Evolutionary conservation across 2,797 vertebrate genomes (phyloP).

Genomic region (Squalus acanthias): DNA sequence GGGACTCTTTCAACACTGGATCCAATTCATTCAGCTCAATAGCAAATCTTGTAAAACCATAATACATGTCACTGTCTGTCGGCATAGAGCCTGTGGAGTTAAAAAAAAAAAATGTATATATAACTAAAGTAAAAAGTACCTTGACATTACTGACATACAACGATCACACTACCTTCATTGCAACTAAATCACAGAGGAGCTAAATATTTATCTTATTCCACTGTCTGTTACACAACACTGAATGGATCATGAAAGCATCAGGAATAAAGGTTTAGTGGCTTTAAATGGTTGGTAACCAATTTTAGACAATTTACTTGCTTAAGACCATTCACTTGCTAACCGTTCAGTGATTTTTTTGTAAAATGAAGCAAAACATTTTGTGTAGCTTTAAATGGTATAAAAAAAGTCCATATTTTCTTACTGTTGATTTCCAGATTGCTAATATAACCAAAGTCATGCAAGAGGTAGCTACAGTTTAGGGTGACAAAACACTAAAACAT

Average conservation of each 20-base stretch:
- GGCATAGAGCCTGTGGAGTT: constrained; percentile 84
- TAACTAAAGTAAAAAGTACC: neutral
- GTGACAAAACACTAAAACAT: neutral
- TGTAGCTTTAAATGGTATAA: neutral
- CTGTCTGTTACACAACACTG: neutral
- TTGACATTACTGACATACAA: neutral
- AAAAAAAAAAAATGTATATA: neutral
- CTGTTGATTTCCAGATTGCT: neutral
- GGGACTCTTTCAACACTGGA: constrained; percentile 83
- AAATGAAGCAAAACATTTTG: neutral
- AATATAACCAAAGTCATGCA: neutral
- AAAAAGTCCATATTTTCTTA: neutral
- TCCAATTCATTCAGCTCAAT: constrained; percentile 95
- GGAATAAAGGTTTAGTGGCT: neutral
- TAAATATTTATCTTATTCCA: neutral
- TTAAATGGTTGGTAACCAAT: neutral
- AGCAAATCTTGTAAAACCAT: constrained; percentile 96
- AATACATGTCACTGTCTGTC: constrained; percentile 92
- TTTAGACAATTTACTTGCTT: neutral
- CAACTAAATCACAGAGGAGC: neutral
- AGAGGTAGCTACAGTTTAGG: neutral
- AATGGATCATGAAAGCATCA: neutral
- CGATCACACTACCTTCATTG: neutral
- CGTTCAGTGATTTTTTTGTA: neutral
- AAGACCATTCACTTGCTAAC: neutral